These are phyloP conservation scores for Acanthisitta chloris DNA, from an alignment of 2,113 vertebrate species.

Conservation along the genomic window DNA sequence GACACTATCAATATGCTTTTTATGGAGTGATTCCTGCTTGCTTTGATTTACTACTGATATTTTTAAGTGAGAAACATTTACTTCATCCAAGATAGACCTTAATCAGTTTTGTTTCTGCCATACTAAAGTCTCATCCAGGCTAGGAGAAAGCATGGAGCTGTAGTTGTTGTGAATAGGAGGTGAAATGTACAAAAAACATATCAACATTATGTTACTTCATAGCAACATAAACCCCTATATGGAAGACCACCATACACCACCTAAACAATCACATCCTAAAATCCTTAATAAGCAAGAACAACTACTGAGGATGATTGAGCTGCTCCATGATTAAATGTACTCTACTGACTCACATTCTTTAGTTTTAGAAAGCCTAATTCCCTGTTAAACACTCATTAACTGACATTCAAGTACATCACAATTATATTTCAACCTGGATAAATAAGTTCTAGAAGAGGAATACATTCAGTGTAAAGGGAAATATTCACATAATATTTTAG, in stretches of 20 bases:
- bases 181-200: not conserved
- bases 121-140: not conserved
- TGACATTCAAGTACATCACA: not conserved
- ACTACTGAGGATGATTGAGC: not conserved
- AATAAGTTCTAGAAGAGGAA: not conserved
- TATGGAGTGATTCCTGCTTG: not conserved
- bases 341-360: not conserved
- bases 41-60: not conserved
- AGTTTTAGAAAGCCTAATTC: not conserved
- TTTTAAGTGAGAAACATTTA: not conserved
- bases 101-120: not conserved
- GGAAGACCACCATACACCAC: not conserved
- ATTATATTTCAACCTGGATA: not conserved
- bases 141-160: not conserved
- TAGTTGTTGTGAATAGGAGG: not conserved
- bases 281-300: not conserved
- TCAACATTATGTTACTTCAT: not conserved
- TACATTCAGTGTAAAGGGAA: not conserved
- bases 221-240: rapidly evolving
- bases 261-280: not conserved
- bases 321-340: not conserved
- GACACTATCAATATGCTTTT: not conserved
- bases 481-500: not conserved
- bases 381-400: not conserved
- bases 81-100: not conserved